phyloP scores from a whole-genome alignment of 2,797 vertebrate species.

The Cynopterus sphinx region DNA sequence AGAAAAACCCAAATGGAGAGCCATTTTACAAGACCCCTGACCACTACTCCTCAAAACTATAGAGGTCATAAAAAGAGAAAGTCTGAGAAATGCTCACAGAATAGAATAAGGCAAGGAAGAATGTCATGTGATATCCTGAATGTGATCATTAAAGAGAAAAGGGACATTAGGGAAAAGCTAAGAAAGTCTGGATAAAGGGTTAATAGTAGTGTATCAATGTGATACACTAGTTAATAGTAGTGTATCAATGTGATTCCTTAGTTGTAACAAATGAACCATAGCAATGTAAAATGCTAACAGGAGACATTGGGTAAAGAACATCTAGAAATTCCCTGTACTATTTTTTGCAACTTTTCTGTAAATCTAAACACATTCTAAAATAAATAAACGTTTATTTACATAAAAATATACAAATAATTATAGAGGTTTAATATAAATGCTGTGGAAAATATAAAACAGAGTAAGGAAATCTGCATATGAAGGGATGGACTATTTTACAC shows the following conservation, averaged over 20 bases:
- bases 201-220: neutral
- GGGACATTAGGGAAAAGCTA: neutral
- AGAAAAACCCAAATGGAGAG: neutral
- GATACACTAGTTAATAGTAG: neutral
- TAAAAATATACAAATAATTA: neutral
- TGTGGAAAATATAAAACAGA: neutral
- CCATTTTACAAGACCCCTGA: neutral
- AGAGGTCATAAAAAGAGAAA: neutral
- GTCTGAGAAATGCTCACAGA: neutral
- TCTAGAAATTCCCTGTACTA: neutral
- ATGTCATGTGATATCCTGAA: neutral
- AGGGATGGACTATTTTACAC: neutral
- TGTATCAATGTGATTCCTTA: neutral
- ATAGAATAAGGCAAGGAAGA: neutral
- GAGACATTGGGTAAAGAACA: neutral
- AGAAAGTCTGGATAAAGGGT: neutral
- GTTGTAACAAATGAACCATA: neutral
- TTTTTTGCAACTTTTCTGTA: constrained; percentile 6
- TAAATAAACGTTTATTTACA: neutral
- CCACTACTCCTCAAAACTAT: neutral
- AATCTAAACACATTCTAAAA: constrained; percentile 2
- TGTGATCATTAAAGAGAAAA: neutral
- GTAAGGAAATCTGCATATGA: neutral
- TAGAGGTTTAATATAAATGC: neutral
- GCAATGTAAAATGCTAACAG: neutral